A percentile compares a stretch with the other conserved stretches of the same genome.
These are phyloP conservation scores for Mionectes macconnelli DNA, from an alignment of 2,113 vertebrate species.

Conservation along the genomic window DNA sequence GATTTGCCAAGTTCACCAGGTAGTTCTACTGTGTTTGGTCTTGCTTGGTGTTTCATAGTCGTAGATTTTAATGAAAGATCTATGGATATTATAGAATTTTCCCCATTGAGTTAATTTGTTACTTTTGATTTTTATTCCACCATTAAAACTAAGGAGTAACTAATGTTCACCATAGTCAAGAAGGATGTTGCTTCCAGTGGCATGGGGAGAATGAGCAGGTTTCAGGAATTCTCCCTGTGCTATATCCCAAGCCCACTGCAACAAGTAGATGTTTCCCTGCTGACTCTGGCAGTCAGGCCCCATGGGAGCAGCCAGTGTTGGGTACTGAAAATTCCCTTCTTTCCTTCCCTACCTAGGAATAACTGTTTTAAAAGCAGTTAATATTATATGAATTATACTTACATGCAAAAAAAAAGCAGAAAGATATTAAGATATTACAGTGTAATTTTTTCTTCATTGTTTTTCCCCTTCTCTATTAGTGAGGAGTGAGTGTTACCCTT, in stretches of 20 bases:
- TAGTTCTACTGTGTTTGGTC: fast-evolving
- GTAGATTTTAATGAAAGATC: background rate
- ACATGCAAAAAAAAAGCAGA: background rate
- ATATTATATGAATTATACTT: background rate
- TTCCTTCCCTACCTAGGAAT: background rate
- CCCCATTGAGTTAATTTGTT: background rate
- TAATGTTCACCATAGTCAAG: background rate
- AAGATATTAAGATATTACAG: background rate
- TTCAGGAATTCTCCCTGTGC: background rate
- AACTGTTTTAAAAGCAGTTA: background rate
- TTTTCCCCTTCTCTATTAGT: constrained; percentile 47
- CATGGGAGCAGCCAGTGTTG: background rate
- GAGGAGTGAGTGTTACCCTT: constrained; percentile 74
- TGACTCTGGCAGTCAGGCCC: background rate
- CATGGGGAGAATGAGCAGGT: background rate
- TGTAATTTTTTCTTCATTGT: background rate
- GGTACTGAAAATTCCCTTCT: background rate
- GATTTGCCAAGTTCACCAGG: background rate
- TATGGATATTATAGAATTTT: background rate
- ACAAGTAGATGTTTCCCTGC: background rate
- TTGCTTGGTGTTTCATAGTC: background rate
- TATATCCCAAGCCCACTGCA: background rate
- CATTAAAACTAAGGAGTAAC: background rate
- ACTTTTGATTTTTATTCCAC: background rate
- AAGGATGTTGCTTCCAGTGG: background rate